Percentiles rank a stretch among this genome's conserved stretches.
phyloP scores from a whole-genome alignment of 1,140 invertebrate species.

The Diuraphis noxia region DNA sequence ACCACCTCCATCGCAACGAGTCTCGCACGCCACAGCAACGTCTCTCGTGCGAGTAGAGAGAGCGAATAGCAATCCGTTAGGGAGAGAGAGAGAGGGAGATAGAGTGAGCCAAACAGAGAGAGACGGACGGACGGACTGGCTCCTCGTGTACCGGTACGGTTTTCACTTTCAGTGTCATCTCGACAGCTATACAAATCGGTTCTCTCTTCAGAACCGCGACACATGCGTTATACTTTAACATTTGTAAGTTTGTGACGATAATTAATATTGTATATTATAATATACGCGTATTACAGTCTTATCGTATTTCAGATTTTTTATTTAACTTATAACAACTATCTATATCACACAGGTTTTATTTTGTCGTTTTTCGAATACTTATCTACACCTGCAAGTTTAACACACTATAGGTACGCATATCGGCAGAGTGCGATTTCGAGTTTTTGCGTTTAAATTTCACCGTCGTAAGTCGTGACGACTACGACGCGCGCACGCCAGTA shows the following conservation, averaged over 20 bases:
- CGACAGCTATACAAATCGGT: constrained; percentile 38
- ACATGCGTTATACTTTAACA: not conserved
- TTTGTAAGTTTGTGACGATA: not conserved
- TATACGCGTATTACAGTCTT: not conserved
- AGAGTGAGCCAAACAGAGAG: not conserved
- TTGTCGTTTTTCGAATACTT: not conserved
- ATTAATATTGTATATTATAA: not conserved
- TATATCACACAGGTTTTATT: not conserved
- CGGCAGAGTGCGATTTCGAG: not conserved
- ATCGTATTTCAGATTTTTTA: not conserved
- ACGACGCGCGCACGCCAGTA: not conserved
- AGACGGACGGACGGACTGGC: not conserved
- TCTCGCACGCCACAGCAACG: not conserved
- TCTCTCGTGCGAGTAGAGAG: not conserved
- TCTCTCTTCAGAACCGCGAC: not conserved
- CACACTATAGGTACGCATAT: not conserved
- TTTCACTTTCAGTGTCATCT: constrained; percentile 54
- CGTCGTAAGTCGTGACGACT: not conserved
- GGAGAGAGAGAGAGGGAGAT: not conserved
- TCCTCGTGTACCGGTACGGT: constrained; percentile 48
- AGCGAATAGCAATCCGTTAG: not conserved
- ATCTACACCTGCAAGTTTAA: not conserved
- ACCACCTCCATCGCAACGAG: not conserved
- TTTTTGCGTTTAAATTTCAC: not conserved
- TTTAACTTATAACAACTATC: not conserved